Evolutionary conservation across 2,113 vertebrate species (phyloP), one percentile per base, ranked within the genome.

Genomic region (Crotalus horridus): DNA sequence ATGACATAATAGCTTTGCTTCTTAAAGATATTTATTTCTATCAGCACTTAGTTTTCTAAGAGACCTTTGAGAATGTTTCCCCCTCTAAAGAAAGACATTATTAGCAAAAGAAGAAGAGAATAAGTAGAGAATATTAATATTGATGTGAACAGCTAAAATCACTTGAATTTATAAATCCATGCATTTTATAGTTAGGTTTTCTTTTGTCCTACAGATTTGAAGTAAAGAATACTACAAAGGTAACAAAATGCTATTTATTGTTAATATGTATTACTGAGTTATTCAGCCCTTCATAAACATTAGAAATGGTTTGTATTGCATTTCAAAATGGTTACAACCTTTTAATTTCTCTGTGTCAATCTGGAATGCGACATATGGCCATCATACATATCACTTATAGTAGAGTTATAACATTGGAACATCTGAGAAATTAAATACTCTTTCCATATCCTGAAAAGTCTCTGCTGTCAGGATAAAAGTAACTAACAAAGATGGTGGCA

Each of bases 221-320:
- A 92, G 23, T 85, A 94, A 91, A 64, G 53, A 33, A 95, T n/a
- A 2, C 48, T 94, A 74, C 21, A 92, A 61, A 26, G 59, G 39
- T 69, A 90, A 91, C 85, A 95, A 56, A 92, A 88, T 15, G 90
- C 48, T 12, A 90, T 93, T 95, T 87, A 21, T 91, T 90, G 43
- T 56, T 90, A 91, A 93, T 93, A 89, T 87, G 91, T 0, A 39
- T 5, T 87, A 91, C 39, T 90, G 46, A 92, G 85, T 88, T 92
- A 90, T 69, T 92, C 9, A 95, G 90, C 39, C 85, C 46, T 88
- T 91, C 88, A 1, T 85, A 94, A 90, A 13, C 20, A 91, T 69
- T 51, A 85, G 58, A 89, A 86, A 92, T 94, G 54, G n/a, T 39
- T 54, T 86, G 85, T 43, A 51, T 13, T 61, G 86, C 91, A 93